A percentile compares a stretch with the other conserved stretches of the same genome.
Evolutionary conservation across 2,113 vertebrate genomes (phyloP).

Genomic region (Cepphus grylle): DNA sequence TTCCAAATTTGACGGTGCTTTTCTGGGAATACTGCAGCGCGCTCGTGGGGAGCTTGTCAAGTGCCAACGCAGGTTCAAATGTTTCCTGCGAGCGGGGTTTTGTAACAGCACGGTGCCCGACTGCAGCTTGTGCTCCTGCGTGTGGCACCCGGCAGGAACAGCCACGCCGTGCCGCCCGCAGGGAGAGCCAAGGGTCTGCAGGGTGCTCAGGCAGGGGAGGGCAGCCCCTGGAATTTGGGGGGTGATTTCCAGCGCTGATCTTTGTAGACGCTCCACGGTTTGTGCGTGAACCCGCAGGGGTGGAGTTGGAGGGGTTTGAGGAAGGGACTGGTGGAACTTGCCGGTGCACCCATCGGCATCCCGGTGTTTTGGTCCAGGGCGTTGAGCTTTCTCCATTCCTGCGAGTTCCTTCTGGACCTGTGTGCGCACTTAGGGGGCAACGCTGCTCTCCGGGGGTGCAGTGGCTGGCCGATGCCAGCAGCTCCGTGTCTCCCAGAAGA

Average conservation of each 20-base stretch:
- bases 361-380: neutral
- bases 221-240: neutral
- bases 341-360: too few species aligned
- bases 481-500: rapidly evolving
- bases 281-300: rapidly evolving
- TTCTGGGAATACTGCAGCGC: neutral
- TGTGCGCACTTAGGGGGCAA: rapidly evolving
- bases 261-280: rapidly evolving
- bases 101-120: neutral
- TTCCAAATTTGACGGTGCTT: neutral
- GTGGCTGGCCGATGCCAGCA: neutral
- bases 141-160: neutral
- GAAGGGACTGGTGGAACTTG: neutral
- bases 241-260: neutral
- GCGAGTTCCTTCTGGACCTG: neutral
- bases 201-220: neutral
- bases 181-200: neutral
- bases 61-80: neutral
- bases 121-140: neutral
- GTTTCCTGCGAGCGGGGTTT: neutral
- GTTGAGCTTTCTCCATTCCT: neutral
- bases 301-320: neutral
- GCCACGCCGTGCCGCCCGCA: neutral
- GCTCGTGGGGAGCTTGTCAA: neutral
- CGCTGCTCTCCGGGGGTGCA: neutral